These are phyloP conservation scores for Pseudomugil gertrudae DNA, from an alignment of 2,797 vertebrate genomes.

Conservation along the genomic window DNA sequence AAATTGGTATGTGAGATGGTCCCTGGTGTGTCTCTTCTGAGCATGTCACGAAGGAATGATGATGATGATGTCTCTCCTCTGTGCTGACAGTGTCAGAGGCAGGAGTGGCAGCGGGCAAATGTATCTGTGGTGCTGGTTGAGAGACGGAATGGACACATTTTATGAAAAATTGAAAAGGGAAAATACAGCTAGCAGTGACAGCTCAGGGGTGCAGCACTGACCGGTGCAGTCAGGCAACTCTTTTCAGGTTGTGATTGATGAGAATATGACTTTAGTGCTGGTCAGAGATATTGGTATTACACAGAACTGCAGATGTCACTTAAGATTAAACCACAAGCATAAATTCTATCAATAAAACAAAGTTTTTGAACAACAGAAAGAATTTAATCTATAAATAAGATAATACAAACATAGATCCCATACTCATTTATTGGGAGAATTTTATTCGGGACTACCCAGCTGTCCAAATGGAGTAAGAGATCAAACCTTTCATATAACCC, in stretches of 20 bases:
- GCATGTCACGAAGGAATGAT: conserved; percentile 47
- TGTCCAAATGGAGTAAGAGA: background rate
- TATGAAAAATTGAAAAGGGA: conserved; percentile 65
- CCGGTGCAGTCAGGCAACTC: conserved; percentile 49
- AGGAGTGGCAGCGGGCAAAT: conserved; percentile 35
- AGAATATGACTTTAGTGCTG: conserved; percentile 9
- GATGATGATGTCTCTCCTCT: conserved; percentile 42
- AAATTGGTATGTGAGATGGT: conserved; percentile 1
- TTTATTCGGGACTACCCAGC: background rate
- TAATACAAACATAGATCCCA: background rate
- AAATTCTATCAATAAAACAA: background rate
- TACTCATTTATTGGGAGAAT: background rate
- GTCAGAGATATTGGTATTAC: background rate
- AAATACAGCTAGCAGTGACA: conserved; percentile 53
- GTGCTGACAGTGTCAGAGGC: conserved; percentile 55
- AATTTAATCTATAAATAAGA: background rate
- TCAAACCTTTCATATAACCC: background rate
- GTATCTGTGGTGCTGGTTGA: conserved; percentile 47
- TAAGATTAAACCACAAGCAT: background rate
- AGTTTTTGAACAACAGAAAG: background rate
- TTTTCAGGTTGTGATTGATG: conserved; percentile 50
- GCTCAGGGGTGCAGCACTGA: conserved; percentile 51
- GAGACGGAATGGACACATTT: conserved; percentile 65
- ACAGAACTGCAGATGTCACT: background rate
- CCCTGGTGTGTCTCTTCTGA: conserved; percentile 24